Base-by-base conservation (phyloP, 2,888 invertebrate genomes). In the Ashinkailepas kermadecensis region DNA sequence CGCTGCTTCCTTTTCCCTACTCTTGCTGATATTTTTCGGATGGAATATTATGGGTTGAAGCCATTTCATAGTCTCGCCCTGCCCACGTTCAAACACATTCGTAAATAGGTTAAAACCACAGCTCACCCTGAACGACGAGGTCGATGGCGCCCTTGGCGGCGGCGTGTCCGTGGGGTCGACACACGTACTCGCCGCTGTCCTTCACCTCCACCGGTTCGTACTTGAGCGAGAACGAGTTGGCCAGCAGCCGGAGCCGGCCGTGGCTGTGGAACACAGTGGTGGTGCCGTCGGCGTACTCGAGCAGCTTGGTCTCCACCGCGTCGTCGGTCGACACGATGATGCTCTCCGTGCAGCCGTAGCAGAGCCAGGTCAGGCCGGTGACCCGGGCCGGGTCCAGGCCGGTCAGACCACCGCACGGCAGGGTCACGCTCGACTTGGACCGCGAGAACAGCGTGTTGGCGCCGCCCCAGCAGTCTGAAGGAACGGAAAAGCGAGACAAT, bases 151-250 rank as follows among this genome's bases (percentile, higher is more conserved):
- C 74, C 11, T 8, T 11, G 56, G 1, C 21, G 56, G 54, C 9
- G 56, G 4, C 21, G 4, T 15, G 18, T 9, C 74, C 74, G 56
- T 74, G 21, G 9, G 56, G 54, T 21, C 18, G 15, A 56, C 74
- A 74, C 21, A 56, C 54, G 74, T 74, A 74, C 74, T 74, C 74
- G 18, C 74, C 74, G 54, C 74, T 74, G 56, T 74, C 74, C 74
- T 74, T n/a, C 18, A 74, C 74, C 21, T 74, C 21, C 15, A 74
- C 74, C 54, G 74, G 74, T 15, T 74, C 56, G 74, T 74, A 74
- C 56, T 56, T 15, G 7, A 74, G 74, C 74, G 74, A 74, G 56
- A 56, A 23, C 56, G 74, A 13, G 56, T 74, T 56, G 54, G 18
- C 54, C 74, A 74, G 74, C 54, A 74, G 74, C 54, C 74, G 15